Evolutionary conservation across 2,888 invertebrate genomes (phyloP).

Genomic region (Eristalis intricaria): DNA sequence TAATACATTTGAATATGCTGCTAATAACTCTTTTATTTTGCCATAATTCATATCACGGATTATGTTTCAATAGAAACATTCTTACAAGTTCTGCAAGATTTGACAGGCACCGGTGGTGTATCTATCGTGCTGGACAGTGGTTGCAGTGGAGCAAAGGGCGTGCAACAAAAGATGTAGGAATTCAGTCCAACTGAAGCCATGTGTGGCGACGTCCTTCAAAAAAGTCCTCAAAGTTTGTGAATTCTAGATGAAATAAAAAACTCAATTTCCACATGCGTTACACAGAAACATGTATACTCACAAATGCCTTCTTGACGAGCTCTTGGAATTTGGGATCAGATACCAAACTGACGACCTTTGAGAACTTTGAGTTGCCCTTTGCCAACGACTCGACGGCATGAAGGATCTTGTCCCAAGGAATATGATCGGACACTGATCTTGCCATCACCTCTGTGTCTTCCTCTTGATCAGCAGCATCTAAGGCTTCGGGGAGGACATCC

Average conservation of each 20-base stretch:
- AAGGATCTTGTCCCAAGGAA: slow-evolving; percentile 54
- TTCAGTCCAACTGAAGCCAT: slow-evolving; percentile 63
- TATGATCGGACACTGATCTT: slow-evolving; percentile 27
- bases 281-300: background rate
- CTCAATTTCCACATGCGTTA: background rate
- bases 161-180: slow-evolving; percentile 55
- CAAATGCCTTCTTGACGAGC: slow-evolving; percentile 47
- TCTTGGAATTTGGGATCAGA: slow-evolving; percentile 51
- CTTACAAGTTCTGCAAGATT: slow-evolving; percentile 48
- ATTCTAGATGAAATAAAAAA: slow-evolving; percentile 24
- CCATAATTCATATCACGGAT: background rate
- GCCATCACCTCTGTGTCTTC: slow-evolving; percentile 26
- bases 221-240: slow-evolving; percentile 54
- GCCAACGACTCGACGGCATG: background rate
- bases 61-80: background rate
- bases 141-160: slow-evolving; percentile 55
- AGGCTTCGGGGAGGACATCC: slow-evolving; percentile 33
- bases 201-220: slow-evolving; percentile 41
- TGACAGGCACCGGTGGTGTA: slow-evolving; percentile 54
- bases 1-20: background rate
- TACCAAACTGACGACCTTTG: slow-evolving; percentile 29
- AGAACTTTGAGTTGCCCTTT: slow-evolving; percentile 38
- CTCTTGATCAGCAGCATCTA: background rate
- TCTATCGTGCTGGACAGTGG: slow-evolving; percentile 54
- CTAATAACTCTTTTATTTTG: background rate